Conservation (phyloP, 2,113 vertebrate species). For the Muscicapa adusta region DNA sequence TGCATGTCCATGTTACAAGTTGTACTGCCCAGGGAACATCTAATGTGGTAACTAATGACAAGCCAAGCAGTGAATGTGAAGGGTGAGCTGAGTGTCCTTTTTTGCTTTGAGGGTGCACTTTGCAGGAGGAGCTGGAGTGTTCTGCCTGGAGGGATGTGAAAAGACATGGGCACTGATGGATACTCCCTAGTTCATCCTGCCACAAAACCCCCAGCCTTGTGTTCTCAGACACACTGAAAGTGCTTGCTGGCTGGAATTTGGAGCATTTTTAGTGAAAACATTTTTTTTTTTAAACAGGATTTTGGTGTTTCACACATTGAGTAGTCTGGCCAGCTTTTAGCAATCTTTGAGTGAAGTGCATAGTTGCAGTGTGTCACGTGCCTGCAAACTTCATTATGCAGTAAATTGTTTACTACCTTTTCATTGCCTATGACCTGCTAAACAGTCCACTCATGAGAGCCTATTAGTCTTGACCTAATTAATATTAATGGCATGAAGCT, state of each 20-base stretch:
- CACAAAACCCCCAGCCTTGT: fast-evolving
- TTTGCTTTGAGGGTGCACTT: neutral
- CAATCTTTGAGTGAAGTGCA: neutral
- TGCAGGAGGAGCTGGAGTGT: neutral
- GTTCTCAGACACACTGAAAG: neutral
- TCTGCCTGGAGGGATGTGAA: neutral
- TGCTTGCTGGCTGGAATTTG: neutral
- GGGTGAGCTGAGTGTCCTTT: neutral
- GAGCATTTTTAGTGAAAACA: neutral
- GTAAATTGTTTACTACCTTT: conserved; percentile 24
- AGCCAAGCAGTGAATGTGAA: neutral
- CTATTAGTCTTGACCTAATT: conserved; percentile 54
- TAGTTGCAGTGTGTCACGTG: neutral
- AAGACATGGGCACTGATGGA: neutral
- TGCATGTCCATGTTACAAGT: neutral
- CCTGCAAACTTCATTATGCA: neutral
- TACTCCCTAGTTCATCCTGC: neutral
- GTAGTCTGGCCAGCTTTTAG: neutral
- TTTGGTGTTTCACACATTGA: neutral
- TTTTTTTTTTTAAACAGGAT: neutral
- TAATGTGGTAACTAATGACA: neutral
- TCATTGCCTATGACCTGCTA: conserved; percentile 38
- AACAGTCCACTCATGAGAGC: conserved; percentile 31
- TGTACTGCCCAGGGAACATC: neutral
- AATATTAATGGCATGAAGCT: conserved; percentile 22